A percentile compares a stretch with the other conserved stretches of the same genome.
Conservation (phyloP, 2,113 vertebrate species). For the Syrmaticus mikado region DNA sequence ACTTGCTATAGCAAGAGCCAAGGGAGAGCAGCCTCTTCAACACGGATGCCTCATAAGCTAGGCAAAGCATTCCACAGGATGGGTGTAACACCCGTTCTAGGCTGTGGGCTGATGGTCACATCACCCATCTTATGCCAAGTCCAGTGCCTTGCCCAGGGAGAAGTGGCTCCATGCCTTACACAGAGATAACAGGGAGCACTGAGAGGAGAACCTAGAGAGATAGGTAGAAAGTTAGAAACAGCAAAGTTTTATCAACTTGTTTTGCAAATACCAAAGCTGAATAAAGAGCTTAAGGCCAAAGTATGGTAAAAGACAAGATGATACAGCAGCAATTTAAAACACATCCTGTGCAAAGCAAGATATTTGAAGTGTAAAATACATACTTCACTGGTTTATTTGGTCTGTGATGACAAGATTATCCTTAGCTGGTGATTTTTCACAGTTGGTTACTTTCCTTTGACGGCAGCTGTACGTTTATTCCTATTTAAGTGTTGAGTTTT, state of each 20-base stretch:
- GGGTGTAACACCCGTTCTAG: not conserved
- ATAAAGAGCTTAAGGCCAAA: not conserved
- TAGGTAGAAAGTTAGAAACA: not conserved
- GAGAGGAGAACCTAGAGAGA: not conserved
- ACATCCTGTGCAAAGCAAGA: not conserved
- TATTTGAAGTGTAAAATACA: not conserved
- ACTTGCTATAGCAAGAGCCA: not conserved
- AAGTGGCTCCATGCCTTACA: not conserved
- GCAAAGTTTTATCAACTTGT: not conserved
- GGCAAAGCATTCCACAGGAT: not conserved
- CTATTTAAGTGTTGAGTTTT: not conserved
- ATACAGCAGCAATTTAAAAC: not conserved
- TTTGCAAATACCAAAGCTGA: not conserved
- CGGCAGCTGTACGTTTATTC: not conserved
- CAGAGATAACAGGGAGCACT: not conserved
- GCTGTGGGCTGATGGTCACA: not conserved
- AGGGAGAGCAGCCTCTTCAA: not conserved
- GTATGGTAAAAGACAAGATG: not conserved
- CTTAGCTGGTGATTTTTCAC: not conserved
- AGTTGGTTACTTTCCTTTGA: conserved; percentile 8
- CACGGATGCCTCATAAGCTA: not conserved
- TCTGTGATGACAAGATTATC: conserved; percentile 16
- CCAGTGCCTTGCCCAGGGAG: not conserved
- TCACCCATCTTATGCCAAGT: not conserved
- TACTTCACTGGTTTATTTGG: not conserved